phyloP scores from a whole-genome alignment of 2,113 vertebrate genomes.

The Cyanistes caeruleus region DNA sequence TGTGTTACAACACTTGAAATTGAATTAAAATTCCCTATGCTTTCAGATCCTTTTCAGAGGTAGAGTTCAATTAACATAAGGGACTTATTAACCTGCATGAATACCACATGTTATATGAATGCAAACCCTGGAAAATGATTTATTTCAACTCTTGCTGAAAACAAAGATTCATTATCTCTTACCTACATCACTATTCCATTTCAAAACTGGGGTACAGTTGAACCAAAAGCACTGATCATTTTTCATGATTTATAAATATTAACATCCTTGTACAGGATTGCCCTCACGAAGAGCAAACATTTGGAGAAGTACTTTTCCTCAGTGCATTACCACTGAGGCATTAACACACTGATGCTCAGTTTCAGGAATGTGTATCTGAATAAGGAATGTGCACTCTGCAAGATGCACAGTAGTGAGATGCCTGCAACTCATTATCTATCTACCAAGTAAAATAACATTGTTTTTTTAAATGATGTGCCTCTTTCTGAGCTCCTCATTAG shows the following conservation, averaged over 20 bases:
- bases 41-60: neutral
- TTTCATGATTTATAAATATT: neutral
- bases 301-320: neutral
- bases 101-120: neutral
- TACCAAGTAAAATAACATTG: neutral
- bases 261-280: neutral
- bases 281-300: neutral
- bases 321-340: neutral
- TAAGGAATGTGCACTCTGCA: neutral
- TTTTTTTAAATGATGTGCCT: neutral
- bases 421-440: neutral
- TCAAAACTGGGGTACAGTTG: neutral
- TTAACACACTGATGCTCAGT: neutral
- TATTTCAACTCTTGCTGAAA: neutral
- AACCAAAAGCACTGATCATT: neutral
- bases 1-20: slow-evolving; percentile 15
- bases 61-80: neutral
- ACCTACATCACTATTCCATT: neutral
- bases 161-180: neutral
- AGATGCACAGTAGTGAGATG: neutral
- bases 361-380: neutral
- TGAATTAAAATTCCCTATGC: neutral
- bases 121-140: neutral
- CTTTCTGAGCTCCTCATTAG: neutral
- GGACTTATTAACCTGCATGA: neutral